These are phyloP conservation scores for Liopterus haemorrhoidalis DNA, from an alignment of 2,888 invertebrate genomes.

Conservation along the genomic window DNA sequence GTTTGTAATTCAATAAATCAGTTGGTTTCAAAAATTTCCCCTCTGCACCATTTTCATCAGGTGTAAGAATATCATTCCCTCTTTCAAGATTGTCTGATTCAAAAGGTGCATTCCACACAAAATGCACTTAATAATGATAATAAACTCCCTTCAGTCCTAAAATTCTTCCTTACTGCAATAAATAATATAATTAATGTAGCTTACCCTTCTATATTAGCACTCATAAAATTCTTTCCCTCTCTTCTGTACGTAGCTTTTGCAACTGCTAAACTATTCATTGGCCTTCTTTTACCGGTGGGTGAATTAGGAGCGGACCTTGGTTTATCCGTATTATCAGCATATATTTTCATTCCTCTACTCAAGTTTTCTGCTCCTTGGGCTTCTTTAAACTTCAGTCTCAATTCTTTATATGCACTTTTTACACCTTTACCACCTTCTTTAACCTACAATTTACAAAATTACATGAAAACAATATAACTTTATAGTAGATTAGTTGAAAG, in stretches of 20 bases:
- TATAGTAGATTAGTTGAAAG: conserved; percentile 13
- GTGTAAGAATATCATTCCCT: too few species aligned
- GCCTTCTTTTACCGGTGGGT: conserved; percentile 54
- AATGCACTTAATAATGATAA: too few species aligned
- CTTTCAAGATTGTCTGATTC: too few species aligned
- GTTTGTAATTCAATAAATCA: too few species aligned
- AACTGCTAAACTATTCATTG: conserved; percentile 41
- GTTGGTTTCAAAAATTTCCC: too few species aligned
- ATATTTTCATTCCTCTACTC: conserved; percentile 36
- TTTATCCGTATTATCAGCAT: conserved; percentile 40
- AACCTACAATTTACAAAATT: conserved; percentile 48
- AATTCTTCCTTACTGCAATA: too few species aligned
- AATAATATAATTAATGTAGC: too few species aligned
- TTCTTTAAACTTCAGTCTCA: conserved; percentile 58
- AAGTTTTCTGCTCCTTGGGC: conserved; percentile 41
- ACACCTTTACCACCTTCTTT: conserved; percentile 70
- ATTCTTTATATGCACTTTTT: conserved; percentile 70
- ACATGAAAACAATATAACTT: background rate
- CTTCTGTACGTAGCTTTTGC: conserved; percentile 44
- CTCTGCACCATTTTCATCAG: too few species aligned
- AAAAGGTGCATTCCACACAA: too few species aligned
- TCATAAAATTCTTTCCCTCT: conserved; percentile 41
- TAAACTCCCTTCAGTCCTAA: too few species aligned
- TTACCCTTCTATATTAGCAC: conserved; percentile 40
- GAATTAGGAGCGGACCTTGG: conserved; percentile 63